Conservation (phyloP, 2,113 vertebrate genomes). For the Nerophis lumbriciformis region DNA sequence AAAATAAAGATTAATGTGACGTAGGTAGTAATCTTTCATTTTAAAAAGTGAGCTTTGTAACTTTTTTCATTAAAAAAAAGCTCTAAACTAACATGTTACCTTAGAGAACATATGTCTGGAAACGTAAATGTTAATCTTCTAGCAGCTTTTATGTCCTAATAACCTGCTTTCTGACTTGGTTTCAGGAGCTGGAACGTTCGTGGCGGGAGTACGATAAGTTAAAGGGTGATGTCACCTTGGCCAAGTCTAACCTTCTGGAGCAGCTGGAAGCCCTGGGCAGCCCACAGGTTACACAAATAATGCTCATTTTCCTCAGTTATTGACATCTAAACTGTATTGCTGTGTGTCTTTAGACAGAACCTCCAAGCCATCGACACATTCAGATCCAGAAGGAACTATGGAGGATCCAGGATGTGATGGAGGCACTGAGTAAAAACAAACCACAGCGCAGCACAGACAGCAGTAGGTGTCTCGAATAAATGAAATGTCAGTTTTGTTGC, state of each 20-base stretch:
- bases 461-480: conserved; percentile 28
- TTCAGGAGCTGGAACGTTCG: conserved; percentile 85
- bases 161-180: neutral
- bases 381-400: conserved; percentile 97
- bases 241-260: conserved; percentile 83
- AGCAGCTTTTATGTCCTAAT: neutral
- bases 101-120: neutral
- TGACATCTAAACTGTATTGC: conserved; percentile 18
- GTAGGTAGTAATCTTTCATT: no score
- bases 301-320: neutral
- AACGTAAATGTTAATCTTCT: neutral
- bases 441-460: conserved; percentile 70
- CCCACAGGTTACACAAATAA: conserved; percentile 61
- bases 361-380: conserved; percentile 87
- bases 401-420: conserved; percentile 97
- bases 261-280: conserved; percentile 87
- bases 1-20: no score
- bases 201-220: conserved; percentile 88
- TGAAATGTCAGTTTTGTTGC: no score
- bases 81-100: neutral
- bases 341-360: conserved; percentile 78
- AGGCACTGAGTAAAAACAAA: conserved; percentile 88
- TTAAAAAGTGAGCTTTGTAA: no score
- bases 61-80: neutral
- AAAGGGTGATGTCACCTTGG: conserved; percentile 81